These are phyloP conservation scores for Paratrypauchen microcephalus DNA, from an alignment of 2,797 vertebrate species.

Conservation along the genomic window DNA sequence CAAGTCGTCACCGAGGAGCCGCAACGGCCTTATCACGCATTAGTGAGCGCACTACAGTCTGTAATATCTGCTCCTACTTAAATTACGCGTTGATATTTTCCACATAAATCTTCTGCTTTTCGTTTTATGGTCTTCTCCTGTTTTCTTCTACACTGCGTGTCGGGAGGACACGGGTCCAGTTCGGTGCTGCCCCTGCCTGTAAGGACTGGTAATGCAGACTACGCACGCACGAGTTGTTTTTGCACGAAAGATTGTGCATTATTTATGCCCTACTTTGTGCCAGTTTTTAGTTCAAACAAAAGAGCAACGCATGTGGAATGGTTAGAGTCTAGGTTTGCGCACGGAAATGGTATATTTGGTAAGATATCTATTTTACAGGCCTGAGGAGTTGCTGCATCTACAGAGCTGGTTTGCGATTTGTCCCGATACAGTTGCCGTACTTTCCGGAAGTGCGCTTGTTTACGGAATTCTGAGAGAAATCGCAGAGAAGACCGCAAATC, in stretches of 20 bases:
- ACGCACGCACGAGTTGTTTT: not conserved
- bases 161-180: too few relatives aligned
- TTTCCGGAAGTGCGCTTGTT: constrained; percentile 56
- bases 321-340: not conserved
- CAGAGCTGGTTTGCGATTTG: constrained; percentile 19
- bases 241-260: not conserved
- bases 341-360: not conserved
- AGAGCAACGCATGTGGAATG: not conserved
- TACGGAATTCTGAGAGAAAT: constrained; percentile 41
- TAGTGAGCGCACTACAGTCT: not conserved
- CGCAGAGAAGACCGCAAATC: not conserved
- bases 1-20: not conserved
- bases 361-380: not conserved
- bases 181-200: not conserved
- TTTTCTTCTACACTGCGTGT: not conserved
- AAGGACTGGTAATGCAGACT: not conserved
- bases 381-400: not conserved
- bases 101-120: not conserved
- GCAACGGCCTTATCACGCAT: not conserved
- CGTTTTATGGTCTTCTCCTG: not conserved
- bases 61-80: not conserved
- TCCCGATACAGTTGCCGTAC: constrained; percentile 34
- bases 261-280: not conserved
- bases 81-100: not conserved
- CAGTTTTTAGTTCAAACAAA: not conserved